A percentile compares a stretch with the other conserved stretches of the same genome.
Evolutionary conservation across 2,888 invertebrate genomes (phyloP).

Genomic region (Aspidiotus destructor): DNA sequence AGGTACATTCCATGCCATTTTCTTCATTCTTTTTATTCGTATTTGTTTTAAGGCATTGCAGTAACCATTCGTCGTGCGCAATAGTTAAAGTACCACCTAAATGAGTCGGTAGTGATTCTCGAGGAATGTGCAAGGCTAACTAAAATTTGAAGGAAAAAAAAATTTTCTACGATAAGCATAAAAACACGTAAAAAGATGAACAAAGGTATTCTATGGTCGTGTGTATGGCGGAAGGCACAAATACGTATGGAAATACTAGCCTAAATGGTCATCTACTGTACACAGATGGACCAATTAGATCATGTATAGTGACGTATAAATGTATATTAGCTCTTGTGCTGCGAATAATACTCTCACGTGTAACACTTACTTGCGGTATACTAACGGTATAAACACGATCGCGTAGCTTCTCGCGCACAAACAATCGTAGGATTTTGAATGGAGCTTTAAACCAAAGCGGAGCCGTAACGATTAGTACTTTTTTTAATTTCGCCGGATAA

Average conservation of each 20-base stretch:
- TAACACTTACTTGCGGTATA: conserved; percentile 58
- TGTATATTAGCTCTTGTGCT: background rate
- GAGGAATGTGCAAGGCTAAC: conserved; percentile 78
- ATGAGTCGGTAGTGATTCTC: conserved; percentile 74
- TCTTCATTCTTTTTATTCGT: conserved; percentile 52
- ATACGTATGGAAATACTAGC: conserved; percentile 5
- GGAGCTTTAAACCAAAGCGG: conserved; percentile 98
- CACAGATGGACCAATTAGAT: background rate
- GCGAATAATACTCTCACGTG: background rate
- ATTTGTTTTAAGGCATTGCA: conserved; percentile 68
- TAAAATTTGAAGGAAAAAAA: conserved; percentile 36
- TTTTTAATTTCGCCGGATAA: conserved; percentile 92
- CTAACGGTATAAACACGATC: conserved; percentile 93
- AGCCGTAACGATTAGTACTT: conserved; percentile 92
- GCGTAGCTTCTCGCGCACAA: conserved; percentile 88
- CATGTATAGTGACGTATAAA: background rate
- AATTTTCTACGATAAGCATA: conserved; percentile 1
- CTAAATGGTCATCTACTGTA: background rate
- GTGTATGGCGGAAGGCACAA: background rate
- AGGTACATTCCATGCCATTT: conserved; percentile 30
- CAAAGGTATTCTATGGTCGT: background rate
- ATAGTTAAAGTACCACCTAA: conserved; percentile 76
- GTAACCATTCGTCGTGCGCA: conserved; percentile 84
- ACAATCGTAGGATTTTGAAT: conserved; percentile 86
- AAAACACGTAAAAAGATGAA: background rate